Evolutionary conservation across 1,140 invertebrate species (phyloP), one percentile per base, ranked within the genome.

Genomic region (Archegozetes longisetosus): DNA sequence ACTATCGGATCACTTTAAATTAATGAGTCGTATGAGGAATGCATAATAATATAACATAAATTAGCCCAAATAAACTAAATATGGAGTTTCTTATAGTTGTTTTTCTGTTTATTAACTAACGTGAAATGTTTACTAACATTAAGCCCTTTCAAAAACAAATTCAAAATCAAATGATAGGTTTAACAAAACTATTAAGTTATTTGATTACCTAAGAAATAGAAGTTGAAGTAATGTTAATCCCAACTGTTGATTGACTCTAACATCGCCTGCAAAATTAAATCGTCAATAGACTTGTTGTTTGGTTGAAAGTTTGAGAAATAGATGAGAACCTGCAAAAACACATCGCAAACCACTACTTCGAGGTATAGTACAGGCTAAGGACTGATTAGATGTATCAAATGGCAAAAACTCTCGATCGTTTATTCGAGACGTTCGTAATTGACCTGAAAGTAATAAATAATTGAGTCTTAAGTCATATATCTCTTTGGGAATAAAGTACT

Each of bases 171-270:
- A 40, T 40, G 32, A 40, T 40, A 40, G 32, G 17, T 40, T 40
- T 9, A 40, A 40, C 32, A 9, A 40, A n/a, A n/a, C n/a, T n/a
- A n/a, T n/a, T n/a, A n/a, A n/a, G n/a, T 40, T 40, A 40, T 40
- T 40, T 9, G 32, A 17, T 3, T 40, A 58, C 57, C 57, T 20
- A 20, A 58, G 23, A 27, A 58, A 74, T 13, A 80, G 48, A 1
- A 71, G 73, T 63, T 76, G 74, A 23, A 73, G 40, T 9, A 64
- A 23, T 2, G 67, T 67, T 0, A 77, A 68, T 24, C 70, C 68
- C n/a, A 76, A 70, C 55, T 79, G 74, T 55, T 78, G 71, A 58
- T 72, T 76, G 12, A 76, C 73, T 52, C 78, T 64, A 27, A 66
- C 66, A 66, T 79, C 76, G 52, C 79, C 78, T 61, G 71, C 47